These are phyloP conservation scores for Aleiodes testaceus DNA, from an alignment of 2,888 invertebrate genomes.

Conservation along the genomic window DNA sequence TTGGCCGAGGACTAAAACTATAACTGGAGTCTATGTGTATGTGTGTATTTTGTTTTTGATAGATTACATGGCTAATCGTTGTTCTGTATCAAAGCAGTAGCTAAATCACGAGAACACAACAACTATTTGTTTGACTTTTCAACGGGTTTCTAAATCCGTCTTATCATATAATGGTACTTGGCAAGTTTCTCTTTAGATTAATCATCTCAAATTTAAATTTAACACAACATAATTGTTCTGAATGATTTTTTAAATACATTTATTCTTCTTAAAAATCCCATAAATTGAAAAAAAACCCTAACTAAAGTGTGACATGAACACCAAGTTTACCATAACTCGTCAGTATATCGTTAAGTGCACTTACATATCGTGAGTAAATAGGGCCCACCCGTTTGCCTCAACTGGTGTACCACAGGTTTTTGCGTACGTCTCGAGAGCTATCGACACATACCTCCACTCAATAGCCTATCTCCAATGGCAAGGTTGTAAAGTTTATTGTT, in stretches of 20 bases:
- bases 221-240: not conserved
- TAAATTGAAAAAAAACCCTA: not conserved
- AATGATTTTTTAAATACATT: too few species aligned
- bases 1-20: conserved; percentile 15
- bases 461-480: conserved; percentile 8
- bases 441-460: not conserved
- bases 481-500: conserved; percentile 31
- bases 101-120: conserved; percentile 23
- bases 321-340: not conserved
- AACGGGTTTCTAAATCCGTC: conserved; percentile 27
- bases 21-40: not conserved
- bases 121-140: conserved; percentile 37
- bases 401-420: not conserved
- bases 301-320: not conserved
- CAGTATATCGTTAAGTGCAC: conserved; percentile 10
- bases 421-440: not conserved
- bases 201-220: not conserved
- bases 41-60: conserved; percentile 28
- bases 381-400: not conserved
- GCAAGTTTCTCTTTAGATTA: conserved; percentile 26
- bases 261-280: too few species aligned
- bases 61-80: conserved; percentile 40
- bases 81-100: conserved; percentile 37
- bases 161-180: conserved; percentile 27
- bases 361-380: conserved; percentile 13